Base-by-base conservation (phyloP, 1,140 invertebrate species). In the Daktulosphaira vitifoliae region DNA sequence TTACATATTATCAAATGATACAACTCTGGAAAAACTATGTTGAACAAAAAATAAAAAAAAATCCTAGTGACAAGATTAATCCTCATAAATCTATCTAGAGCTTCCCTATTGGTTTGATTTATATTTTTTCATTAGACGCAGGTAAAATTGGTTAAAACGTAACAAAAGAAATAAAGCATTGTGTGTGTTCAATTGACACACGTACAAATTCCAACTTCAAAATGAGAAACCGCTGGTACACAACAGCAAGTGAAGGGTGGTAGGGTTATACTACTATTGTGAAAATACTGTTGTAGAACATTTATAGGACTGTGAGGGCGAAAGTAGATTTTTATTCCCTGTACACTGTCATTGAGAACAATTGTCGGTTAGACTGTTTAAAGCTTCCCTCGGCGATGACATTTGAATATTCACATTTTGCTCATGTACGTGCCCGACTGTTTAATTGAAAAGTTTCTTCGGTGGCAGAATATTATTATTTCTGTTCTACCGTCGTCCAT, bases 401-500 rank as follows among this genome's bases (percentile, higher is more conserved):
- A 59, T 59, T 59, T 59, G 54, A 59, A 59, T 59, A 59, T 59
- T 59, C 54, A 42, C 38, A 56, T 56, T 56, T 2, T 56, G 37
- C 9, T 3, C 4, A 59, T 39, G 56, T 46, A 39, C 56, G 15
- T 25, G n/a, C n/a, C n/a, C 16, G 20, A 11, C 29, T n/a, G 9
- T 62, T 39, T 62, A 62, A 62, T 62, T 62, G 56, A 62, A 62
- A 62, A 48, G 8, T 62, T 48, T n/a, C n/a, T n/a, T 46, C 42
- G 1, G 16, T 1, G 39, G 26, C 29, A 11, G n/a, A 44, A 46
- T 46, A 59, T 44, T 56, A 56, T n/a, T n/a, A n/a, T n/a, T n/a
- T n/a, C n/a, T n/a, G n/a, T n/a, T n/a, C n/a, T 46, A n/a, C n/a
- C n/a, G n/a, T n/a, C n/a, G n/a, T n/a, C n/a, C n/a, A n/a, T n/a